Base-by-base conservation (phyloP, 1,140 invertebrate species). In the Lordiphosa stackelbergi region DNA sequence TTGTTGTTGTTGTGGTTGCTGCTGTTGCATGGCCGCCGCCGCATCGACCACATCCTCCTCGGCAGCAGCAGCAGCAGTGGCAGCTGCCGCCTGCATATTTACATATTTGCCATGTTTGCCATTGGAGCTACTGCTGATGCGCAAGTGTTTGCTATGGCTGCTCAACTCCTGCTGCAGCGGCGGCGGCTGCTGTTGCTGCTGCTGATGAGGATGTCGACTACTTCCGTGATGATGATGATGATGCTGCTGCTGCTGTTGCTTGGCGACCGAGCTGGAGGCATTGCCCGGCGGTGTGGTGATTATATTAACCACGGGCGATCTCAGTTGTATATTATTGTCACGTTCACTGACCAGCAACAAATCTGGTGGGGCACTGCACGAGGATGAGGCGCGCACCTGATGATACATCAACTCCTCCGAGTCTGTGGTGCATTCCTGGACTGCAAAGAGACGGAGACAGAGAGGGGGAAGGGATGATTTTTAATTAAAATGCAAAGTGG, bases 341-440 rank as follows among this genome's bases (percentile, higher is more conserved):
- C 86, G 83, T 85, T 88, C 86, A 53, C 85, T 88, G 52, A 87
- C 84, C 60, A 88, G 58, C 58, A 88, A 53, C 62, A 88, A 61
- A 68, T 88, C 85, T 28, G 87, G 86, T 59, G 87, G 86, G 1
- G 86, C 86, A 42, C 86, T 88, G 73, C 86, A 88, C 6, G 85
- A 85, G 58, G 87, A 88, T 54, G 85, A 73, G 63, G 86, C 86
- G 41, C 86, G 81, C 58, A 88, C 81, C 69, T 87, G 86, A 64
- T 88, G 85, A 59, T 88, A 87, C 73, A 88, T 87, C 54, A 88
- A 68, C 54, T 88, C 87, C 66, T 88, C 87, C 5, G 87, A 87
- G 69, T 88, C 86, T 58, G 87, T 88, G 65, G 86, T 84, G 70
- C 85, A 88, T 81, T 88, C 87, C 69, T 88, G 87, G 47, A 88